Evolutionary conservation across 2,888 invertebrate species (phyloP).

Genomic region (Cecidostiba fungosa): DNA sequence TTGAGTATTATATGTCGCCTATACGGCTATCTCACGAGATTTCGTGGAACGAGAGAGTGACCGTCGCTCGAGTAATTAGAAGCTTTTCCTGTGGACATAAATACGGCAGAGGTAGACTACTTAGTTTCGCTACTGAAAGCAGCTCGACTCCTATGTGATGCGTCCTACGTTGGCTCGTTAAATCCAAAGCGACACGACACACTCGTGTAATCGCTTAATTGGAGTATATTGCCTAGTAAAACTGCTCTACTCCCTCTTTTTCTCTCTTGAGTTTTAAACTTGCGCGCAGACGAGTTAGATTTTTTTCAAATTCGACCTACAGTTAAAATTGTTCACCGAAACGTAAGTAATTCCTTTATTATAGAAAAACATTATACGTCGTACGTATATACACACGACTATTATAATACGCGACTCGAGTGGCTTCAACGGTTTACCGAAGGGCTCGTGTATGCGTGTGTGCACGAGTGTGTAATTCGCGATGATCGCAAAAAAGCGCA

Average conservation of each 20-base stretch:
- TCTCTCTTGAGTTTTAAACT: background rate
- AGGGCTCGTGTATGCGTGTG: background rate
- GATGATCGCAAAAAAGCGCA: background rate
- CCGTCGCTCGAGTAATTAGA: background rate
- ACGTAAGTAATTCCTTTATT: background rate
- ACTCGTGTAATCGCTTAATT: constrained; percentile 7
- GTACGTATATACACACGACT: too few species aligned
- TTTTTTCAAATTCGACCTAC: too few species aligned
- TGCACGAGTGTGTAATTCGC: too few species aligned
- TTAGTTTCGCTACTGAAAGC: background rate
- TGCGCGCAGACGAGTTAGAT: background rate
- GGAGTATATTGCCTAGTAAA: constrained; percentile 6
- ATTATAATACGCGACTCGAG: background rate
- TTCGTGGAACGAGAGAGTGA: background rate
- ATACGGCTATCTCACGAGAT: background rate
- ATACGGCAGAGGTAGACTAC: background rate
- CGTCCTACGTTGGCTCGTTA: background rate
- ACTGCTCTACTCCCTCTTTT: background rate
- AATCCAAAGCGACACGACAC: background rate
- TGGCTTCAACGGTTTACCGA: background rate
- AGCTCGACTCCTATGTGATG: background rate
- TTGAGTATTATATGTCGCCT: background rate
- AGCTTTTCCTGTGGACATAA: background rate
- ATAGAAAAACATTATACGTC: background rate
- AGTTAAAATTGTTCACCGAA: background rate